These are phyloP conservation scores for Parazoanthus atlanticus DNA, from an alignment of 92 coral and sea anemone genomes.

Conservation along the genomic window DNA sequence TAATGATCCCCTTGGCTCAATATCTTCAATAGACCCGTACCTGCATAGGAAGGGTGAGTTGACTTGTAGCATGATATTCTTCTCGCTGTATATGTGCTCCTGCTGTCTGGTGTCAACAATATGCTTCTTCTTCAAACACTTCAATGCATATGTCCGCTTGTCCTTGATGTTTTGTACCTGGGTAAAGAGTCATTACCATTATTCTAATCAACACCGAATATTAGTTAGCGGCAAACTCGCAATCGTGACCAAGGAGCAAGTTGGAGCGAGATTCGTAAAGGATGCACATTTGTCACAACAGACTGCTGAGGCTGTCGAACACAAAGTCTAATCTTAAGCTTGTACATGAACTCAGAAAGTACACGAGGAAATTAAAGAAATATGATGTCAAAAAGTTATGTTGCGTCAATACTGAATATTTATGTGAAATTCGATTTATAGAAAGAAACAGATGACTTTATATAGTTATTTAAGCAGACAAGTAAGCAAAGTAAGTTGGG, in stretches of 20 bases:
- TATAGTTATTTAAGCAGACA: no score
- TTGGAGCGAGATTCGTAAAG: background rate
- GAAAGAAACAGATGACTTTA: no score
- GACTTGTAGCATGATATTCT: conserved; percentile 81
- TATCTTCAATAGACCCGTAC: conserved; percentile 39
- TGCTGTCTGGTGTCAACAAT: conserved; percentile 94
- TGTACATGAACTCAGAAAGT: background rate
- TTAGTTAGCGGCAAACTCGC: no score
- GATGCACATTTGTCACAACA: background rate
- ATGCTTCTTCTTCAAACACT: conserved; percentile 96
- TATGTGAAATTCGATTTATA: no score
- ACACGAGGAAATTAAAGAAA: background rate
- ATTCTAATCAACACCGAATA: no score
- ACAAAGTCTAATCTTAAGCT: background rate
- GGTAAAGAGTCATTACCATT: background rate
- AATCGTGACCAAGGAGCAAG: background rate
- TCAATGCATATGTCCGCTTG: conserved; percentile 85
- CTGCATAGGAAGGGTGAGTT: conserved; percentile 87
- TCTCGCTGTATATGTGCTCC: conserved; percentile 95
- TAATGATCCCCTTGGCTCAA: background rate
- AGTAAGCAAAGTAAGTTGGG: no score
- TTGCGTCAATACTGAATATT: no score
- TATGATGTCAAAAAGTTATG: no score
- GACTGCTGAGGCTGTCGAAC: background rate
- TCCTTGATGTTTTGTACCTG: conserved; percentile 92